These are phyloP conservation scores for Microplitis demolitor DNA, from an alignment of 1,140 invertebrate species.

Conservation along the genomic window DNA sequence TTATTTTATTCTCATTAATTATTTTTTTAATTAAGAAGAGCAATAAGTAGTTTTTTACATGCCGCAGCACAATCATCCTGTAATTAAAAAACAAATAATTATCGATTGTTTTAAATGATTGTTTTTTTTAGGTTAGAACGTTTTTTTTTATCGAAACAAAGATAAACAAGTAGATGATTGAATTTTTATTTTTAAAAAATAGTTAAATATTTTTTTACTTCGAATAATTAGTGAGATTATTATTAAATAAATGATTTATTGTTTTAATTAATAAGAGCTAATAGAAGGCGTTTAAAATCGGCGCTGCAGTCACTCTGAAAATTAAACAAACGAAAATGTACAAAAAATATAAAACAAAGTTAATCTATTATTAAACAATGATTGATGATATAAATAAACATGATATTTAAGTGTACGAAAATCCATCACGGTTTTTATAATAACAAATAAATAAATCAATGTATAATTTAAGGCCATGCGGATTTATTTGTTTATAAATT, in stretches of 20 bases:
- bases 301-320: conserved; percentile 61
- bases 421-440: not conserved
- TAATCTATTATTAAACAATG: conserved; percentile 10
- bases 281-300: conserved; percentile 66
- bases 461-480: too few species aligned
- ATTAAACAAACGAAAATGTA: conserved; percentile 38
- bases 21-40: conserved; percentile 11
- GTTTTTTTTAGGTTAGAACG: too few species aligned
- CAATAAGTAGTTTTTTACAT: conserved; percentile 28
- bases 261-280: conserved; percentile 60
- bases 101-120: too few species aligned
- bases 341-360: conserved; percentile 15
- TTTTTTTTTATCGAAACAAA: too few species aligned
- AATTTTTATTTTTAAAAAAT: too few species aligned
- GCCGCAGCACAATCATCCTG: conserved; percentile 20
- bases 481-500: too few species aligned
- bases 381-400: not conserved
- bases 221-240: not conserved
- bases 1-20: not conserved
- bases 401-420: not conserved
- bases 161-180: too few species aligned
- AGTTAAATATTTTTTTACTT: too few species aligned
- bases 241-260: not conserved
- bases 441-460: not conserved
- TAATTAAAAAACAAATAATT: not conserved